A percentile compares a stretch with the other conserved stretches of the same genome.
These are phyloP conservation scores for Cepaea hortensis DNA, from an alignment of 2,888 invertebrate species.

Conservation along the genomic window DNA sequence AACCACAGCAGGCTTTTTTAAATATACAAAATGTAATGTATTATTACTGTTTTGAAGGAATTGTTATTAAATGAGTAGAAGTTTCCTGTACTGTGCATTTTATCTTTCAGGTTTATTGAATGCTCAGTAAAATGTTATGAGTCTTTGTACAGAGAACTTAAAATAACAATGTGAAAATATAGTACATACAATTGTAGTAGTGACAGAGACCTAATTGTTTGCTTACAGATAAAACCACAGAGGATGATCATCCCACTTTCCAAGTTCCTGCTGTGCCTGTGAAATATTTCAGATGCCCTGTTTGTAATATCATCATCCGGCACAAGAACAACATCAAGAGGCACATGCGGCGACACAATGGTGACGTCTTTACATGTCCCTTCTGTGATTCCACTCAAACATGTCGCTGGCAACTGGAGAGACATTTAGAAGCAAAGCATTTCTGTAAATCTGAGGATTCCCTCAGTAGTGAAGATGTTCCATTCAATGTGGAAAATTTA, in stretches of 20 bases:
- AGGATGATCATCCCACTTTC: conserved; percentile 32
- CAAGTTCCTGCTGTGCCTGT: conserved; percentile 45
- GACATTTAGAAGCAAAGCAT: conserved; percentile 46
- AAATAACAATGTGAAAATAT: too few relatives aligned
- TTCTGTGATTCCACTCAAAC: conserved; percentile 47
- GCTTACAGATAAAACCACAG: conserved; percentile 37
- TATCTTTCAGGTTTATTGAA: too few relatives aligned
- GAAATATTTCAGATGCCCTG: conserved; percentile 48
- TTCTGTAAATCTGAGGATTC: conserved; percentile 17
- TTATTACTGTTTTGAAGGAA: too few relatives aligned
- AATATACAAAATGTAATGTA: too few relatives aligned
- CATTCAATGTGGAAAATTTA: conserved; percentile 2
- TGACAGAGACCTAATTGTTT: conserved; percentile 44
- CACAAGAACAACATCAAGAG: conserved; percentile 52
- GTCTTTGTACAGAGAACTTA: too few relatives aligned
- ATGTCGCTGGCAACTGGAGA: conserved; percentile 44
- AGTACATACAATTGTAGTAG: conserved; percentile 31
- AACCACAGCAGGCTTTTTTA: too few relatives aligned
- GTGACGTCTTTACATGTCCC: conserved; percentile 50
- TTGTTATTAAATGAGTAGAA: too few relatives aligned
- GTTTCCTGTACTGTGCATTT: too few relatives aligned
- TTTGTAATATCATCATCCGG: conserved; percentile 48
- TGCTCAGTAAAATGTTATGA: too few relatives aligned
- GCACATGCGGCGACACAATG: conserved; percentile 51
- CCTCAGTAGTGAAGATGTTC: not conserved